Percentiles rank a stretch among this genome's conserved stretches.
Conservation (phyloP, 2,797 vertebrate genomes). For the Characodon lateralis region DNA sequence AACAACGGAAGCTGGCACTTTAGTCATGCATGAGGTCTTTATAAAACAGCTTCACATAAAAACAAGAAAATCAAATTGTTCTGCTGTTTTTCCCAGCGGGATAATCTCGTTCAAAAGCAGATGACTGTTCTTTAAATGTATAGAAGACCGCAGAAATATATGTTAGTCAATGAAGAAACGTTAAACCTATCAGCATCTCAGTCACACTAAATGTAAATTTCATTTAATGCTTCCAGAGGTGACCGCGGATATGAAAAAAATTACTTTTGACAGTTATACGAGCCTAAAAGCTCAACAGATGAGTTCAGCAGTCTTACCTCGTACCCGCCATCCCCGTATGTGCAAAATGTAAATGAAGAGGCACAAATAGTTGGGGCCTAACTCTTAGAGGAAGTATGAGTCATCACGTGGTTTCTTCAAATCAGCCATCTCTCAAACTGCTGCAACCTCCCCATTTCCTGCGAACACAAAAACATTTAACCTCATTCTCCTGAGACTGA, state of each 20-base stretch:
- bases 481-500: not conserved
- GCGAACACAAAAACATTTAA: slow-evolving; percentile 20
- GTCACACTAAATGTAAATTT: not conserved
- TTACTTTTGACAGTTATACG: not conserved
- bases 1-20: slow-evolving; percentile 36
- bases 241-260: not conserved
- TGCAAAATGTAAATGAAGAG: slow-evolving; percentile 19
- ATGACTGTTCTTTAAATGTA: not conserved
- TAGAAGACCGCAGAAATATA: not conserved
- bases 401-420: slow-evolving; percentile 61
- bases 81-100: not conserved
- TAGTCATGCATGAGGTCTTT: slow-evolving; percentile 7
- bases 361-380: slow-evolving; percentile 26
- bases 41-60: not conserved
- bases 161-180: not conserved
- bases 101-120: not conserved
- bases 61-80: not conserved
- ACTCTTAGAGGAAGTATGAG: slow-evolving; percentile 67
- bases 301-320: slow-evolving; percentile 52
- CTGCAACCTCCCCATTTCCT: slow-evolving; percentile 65
- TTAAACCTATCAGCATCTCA: not conserved
- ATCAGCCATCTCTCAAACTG: slow-evolving; percentile 42
- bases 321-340: slow-evolving; percentile 56
- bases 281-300: not conserved
- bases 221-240: not conserved